Evolutionary conservation across 2,888 invertebrate genomes (phyloP), one percentile per base, ranked within the genome.

Genomic region (Helobdella robusta): DNA sequence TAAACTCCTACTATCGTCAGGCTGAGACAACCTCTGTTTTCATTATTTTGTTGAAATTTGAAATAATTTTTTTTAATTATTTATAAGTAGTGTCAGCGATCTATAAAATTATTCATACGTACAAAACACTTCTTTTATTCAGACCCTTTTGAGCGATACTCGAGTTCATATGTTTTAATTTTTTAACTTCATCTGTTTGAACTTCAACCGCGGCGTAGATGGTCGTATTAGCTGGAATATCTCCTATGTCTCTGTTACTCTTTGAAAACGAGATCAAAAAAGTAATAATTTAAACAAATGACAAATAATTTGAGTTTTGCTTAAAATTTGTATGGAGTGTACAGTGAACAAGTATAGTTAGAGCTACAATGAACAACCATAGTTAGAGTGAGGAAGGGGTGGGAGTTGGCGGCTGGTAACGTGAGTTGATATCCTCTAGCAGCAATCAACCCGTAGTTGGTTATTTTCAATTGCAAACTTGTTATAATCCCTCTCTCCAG

Each of bases 391-490:
- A 73, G 64, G 28, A 65, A 67, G 1, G 73, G 72, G 59, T 73
- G 73, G 32, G 58, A 35, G 28, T 50, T 34, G 23, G 44, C 46
- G 1, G 36, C 28, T 30, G 73, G 73, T 1, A 73, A 46, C n/a
- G 46, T 35, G 46, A 73, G 68, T 32, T 67, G 50, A 4, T 72
- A 65, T 46, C 70, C 68, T 40, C 73, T 70, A 23, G 73, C 73
- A 34, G 71, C 63, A 18, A 74, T 74, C 23, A 74, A 66, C 4
- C 73, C 73, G 61, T 74, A 71, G 60, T 74, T 74, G n/a, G 70
- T 74, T 8, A 69, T 59, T 56, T 64, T 64, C 36, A 68, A 65
- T 18, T 67, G 68, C 18, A 68, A 48, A 32, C 50, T 28, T 15
- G 64, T 34, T 25, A 66, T 59, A n/a, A 67, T 23, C 28, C 66